These are phyloP conservation scores for Dastarcus helophoroides DNA, from an alignment of 2,888 invertebrate genomes.

Conservation along the genomic window DNA sequence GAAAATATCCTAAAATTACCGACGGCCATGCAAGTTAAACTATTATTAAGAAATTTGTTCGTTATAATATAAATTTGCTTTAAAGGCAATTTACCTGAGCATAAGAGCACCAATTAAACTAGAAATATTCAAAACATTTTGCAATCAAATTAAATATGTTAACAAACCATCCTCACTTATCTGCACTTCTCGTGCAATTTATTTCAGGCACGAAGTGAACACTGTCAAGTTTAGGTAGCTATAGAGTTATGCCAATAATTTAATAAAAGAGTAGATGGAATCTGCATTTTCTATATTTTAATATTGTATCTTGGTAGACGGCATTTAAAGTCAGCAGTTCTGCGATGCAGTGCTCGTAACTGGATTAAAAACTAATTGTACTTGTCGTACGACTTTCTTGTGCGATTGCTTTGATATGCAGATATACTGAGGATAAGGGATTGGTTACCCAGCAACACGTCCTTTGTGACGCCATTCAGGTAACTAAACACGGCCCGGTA, in stretches of 20 bases:
- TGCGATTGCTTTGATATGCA: conserved; percentile 32
- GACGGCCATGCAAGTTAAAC: too few relatives aligned
- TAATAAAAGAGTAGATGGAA: conserved; percentile 31
- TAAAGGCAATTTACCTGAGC: too few relatives aligned
- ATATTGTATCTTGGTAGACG: conserved; percentile 28
- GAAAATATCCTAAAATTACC: too few relatives aligned
- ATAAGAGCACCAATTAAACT: too few relatives aligned
- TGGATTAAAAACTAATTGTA: conserved; percentile 26
- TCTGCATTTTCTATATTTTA: conserved; percentile 29
- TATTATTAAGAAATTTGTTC: too few relatives aligned
- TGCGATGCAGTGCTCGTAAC: conserved; percentile 14
- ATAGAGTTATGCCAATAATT: conserved; percentile 30
- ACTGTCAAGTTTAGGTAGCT: not conserved
- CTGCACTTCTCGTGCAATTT: too few relatives aligned
- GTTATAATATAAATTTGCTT: too few relatives aligned
- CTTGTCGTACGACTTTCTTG: conserved; percentile 21
- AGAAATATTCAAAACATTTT: too few relatives aligned
- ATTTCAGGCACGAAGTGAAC: too few relatives aligned
- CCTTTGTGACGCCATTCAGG: conserved; percentile 38
- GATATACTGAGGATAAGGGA: conserved; percentile 29
- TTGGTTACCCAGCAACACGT: conserved; percentile 36
- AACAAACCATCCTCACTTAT: too few relatives aligned
- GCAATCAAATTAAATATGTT: too few relatives aligned
- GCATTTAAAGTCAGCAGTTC: conserved; percentile 23
- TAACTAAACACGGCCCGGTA: conserved; percentile 22